A percentile compares a stretch with the other conserved stretches of the same genome.
These are phyloP conservation scores for Leucoraja ocellata DNA, from an alignment of 2,797 vertebrate species.

Conservation along the genomic window DNA sequence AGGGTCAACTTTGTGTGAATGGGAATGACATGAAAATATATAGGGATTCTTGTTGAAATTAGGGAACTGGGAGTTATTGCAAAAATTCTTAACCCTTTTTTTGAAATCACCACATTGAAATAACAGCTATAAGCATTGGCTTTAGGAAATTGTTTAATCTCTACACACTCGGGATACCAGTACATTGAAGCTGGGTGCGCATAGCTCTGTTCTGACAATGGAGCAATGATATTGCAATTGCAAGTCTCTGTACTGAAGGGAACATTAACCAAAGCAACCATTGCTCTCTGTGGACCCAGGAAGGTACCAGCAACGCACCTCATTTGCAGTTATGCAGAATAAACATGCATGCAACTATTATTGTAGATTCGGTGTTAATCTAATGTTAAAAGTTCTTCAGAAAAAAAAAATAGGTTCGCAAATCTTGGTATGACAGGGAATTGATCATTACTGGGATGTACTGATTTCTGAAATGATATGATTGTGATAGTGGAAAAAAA, in stretches of 20 bases:
- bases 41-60: background rate
- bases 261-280: background rate
- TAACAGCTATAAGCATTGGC: conserved; percentile 13
- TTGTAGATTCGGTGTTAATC: background rate
- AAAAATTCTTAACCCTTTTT: conserved; percentile 14
- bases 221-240: background rate
- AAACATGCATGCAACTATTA: background rate
- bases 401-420: background rate
- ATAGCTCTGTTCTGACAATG: background rate
- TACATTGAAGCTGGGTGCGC: background rate
- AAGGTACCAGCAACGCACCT: background rate
- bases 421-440: background rate
- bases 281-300: background rate
- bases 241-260: conserved; percentile 19
- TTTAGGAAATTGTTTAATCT: background rate
- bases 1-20: background rate
- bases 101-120: conserved; percentile 1
- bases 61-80: background rate
- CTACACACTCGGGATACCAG: conserved; percentile 5
- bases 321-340: background rate
- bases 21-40: conserved; percentile 1
- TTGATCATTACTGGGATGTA: background rate
- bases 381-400: conserved; percentile 1
- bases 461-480: conserved; percentile 27
- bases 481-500: conserved; percentile 30